Evolutionary conservation across 2,113 vertebrate species (phyloP).

Genomic region (Climacteris rufus): DNA sequence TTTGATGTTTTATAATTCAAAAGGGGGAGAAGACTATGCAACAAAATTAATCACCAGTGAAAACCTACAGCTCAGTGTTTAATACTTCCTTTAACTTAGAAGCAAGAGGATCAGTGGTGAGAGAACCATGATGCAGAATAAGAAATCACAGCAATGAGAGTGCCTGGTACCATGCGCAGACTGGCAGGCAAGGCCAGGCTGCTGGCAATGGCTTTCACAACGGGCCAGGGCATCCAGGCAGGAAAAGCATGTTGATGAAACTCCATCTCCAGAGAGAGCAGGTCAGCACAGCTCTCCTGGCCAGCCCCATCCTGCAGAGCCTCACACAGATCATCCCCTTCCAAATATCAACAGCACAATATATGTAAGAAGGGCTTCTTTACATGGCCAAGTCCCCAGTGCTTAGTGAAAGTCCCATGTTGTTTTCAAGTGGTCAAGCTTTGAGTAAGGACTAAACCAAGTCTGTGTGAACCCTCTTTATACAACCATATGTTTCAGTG

Average conservation of each 20-base stretch:
- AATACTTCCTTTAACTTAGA: neutral
- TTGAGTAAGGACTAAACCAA: neutral
- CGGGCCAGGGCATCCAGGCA: neutral
- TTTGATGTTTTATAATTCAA: neutral
- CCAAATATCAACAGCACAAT: neutral
- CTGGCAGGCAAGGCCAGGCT: neutral
- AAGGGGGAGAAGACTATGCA: neutral
- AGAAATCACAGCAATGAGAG: neutral
- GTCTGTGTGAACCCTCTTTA: neutral
- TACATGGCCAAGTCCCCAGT: neutral
- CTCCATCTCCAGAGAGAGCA: neutral
- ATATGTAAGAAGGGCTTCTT: neutral
- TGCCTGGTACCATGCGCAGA: fast-evolving
- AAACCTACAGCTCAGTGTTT: neutral
- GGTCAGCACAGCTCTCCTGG: neutral
- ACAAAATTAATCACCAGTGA: neutral
- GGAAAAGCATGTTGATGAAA: neutral
- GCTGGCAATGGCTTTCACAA: neutral
- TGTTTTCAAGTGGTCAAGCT: neutral
- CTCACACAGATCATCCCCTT: fast-evolving
- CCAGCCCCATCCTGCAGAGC: neutral
- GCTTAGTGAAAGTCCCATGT: neutral
- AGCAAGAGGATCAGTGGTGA: neutral
- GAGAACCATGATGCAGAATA: neutral
- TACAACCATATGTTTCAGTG: neutral